Evolutionary conservation across 1,140 invertebrate species (phyloP).

Genomic region (Dendroctonus valens): DNA sequence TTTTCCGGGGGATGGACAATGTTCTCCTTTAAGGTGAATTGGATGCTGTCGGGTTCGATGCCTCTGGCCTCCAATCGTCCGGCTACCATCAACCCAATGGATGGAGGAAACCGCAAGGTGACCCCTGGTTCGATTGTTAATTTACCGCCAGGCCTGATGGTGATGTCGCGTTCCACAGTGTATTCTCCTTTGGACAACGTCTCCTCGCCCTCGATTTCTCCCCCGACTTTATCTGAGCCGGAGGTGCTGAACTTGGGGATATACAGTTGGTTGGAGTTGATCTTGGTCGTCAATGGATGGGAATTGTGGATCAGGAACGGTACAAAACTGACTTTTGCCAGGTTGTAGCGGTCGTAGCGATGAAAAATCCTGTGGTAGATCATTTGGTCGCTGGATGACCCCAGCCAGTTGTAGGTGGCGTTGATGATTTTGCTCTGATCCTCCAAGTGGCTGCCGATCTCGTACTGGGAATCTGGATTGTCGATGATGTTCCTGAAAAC

Average conservation of each 20-base stretch:
- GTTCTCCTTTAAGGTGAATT: conserved; percentile 75
- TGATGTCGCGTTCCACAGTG: conserved; percentile 85
- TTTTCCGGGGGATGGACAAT: conserved; percentile 62
- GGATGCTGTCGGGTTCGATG: conserved; percentile 70
- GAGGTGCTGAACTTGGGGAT: conserved; percentile 73
- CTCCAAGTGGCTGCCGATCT: conserved; percentile 92
- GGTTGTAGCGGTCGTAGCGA: conserved; percentile 87
- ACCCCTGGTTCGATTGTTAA: conserved; percentile 85
- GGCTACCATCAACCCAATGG: conserved; percentile 95
- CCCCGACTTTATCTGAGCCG: conserved; percentile 72
- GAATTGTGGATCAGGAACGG: conserved; percentile 83
- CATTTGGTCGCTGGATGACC: conserved; percentile 70
- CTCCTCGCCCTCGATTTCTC: conserved; percentile 86
- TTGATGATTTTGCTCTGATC: conserved; percentile 94
- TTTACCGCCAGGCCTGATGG: conserved; percentile 83
- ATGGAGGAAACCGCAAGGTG: conserved; percentile 80
- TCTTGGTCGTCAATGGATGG: conserved; percentile 77
- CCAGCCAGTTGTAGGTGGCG: conserved; percentile 93
- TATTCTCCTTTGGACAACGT: conserved; percentile 77
- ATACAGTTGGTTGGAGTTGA: conserved; percentile 68
- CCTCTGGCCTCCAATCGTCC: conserved; percentile 84
- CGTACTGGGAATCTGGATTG: conserved; percentile 87
- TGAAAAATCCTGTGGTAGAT: conserved; percentile 84
- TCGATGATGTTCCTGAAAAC: conserved; percentile 90
- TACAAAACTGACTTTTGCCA: conserved; percentile 83